Evolutionary conservation across 2,113 vertebrate species (phyloP), one percentile per base, ranked within the genome.

Genomic region (Leptodactylus fuscus): DNA sequence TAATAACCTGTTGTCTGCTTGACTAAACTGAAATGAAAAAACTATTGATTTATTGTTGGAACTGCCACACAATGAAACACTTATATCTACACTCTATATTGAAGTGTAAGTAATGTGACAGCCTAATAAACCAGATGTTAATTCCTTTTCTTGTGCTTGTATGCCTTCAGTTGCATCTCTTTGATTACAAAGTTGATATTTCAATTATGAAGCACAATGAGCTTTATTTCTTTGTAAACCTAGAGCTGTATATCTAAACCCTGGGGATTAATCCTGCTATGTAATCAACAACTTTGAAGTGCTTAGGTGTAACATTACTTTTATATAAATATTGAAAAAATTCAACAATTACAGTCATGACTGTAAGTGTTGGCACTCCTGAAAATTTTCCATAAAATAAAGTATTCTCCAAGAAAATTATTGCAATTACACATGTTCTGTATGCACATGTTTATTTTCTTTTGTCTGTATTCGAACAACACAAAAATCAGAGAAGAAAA

Each of bases 1-100:
- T 94, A 96, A 97, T 97, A 96, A 96, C 95, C 94, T 94, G 90
- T 96, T 95, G 96, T 96, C 94, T 94, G 96, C 92, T 93, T 93
- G 93, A 91, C 88, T 92, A 93, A 92, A 93, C 93, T 94, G 94
- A 94, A 95, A 95, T 94, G 94, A 94, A 95, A 94, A 93, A 71
- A 32, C 94, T 92, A 96, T 95, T 96, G 96, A 97, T 97, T 94
- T 95, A 91, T 90, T 90, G 90, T 90, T 91, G 92, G 93, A 94
- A 92, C 89, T 89, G 88, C 90, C 90, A 92, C 91, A 94, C 94
- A 96, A 96, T 96, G 96, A 95, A 94, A 89, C 87, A 92, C 91
- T 92, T 92, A 92, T 90, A 91, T 90, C 89, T 91, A 86, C 87
- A 87, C 88, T 92, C 87, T 85, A 89, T 91, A 92, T 89, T 90